These are phyloP conservation scores for Abrostola tripartita DNA, from an alignment of 2,888 invertebrate genomes.

Conservation along the genomic window DNA sequence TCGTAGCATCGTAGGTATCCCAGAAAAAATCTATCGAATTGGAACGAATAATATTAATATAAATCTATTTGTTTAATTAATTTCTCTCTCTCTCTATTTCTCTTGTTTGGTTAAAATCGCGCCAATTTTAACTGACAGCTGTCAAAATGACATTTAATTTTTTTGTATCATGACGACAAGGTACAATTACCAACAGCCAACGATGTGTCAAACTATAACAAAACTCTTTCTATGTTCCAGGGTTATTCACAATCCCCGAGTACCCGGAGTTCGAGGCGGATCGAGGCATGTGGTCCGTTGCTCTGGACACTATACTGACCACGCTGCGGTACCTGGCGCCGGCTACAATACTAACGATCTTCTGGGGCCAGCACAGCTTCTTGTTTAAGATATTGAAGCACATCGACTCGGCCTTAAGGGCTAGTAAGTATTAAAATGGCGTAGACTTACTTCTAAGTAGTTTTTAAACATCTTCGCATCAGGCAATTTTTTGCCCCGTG, in stretches of 20 bases:
- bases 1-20: too few relatives aligned
- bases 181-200: not conserved
- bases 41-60: too few relatives aligned
- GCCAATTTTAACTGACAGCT: too few relatives aligned
- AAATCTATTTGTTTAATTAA: too few relatives aligned
- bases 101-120: too few relatives aligned
- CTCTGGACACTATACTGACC: constrained; percentile 80
- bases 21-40: too few relatives aligned
- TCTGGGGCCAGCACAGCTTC: constrained; percentile 88
- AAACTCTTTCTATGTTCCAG: constrained; percentile 63
- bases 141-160: too few relatives aligned
- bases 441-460: not conserved
- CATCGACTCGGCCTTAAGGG: constrained; percentile 86
- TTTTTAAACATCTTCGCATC: too few relatives aligned
- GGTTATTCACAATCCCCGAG: constrained; percentile 84
- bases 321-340: constrained; percentile 88
- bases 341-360: constrained; percentile 85
- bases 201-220: not conserved
- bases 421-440: constrained; percentile 76
- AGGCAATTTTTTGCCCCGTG: too few relatives aligned
- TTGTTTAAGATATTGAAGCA: constrained; percentile 85
- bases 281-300: constrained; percentile 86
- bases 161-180: too few relatives aligned
- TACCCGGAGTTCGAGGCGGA: constrained; percentile 79
- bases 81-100: too few relatives aligned